Evolutionary conservation across 2,888 invertebrate genomes (phyloP).

Genomic region (Cryptosula pallasiana): DNA sequence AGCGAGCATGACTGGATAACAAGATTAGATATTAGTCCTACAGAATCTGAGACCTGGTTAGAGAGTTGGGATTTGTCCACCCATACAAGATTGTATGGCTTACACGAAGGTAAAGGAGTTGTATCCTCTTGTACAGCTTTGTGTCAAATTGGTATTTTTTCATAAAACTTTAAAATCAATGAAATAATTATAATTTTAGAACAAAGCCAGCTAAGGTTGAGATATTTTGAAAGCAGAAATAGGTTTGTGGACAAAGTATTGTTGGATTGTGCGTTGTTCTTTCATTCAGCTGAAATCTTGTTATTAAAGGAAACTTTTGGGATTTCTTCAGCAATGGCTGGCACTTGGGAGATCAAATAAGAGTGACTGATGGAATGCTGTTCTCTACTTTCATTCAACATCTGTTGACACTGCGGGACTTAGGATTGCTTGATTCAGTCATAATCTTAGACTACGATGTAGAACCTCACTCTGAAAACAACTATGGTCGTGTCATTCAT

Average conservation of each 20-base stretch:
- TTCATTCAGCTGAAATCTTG: not conserved
- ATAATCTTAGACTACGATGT: not conserved
- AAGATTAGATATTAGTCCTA: not conserved
- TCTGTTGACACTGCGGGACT: not conserved
- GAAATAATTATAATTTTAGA: too few species aligned
- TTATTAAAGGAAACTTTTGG: constrained; percentile 5
- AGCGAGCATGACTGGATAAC: not conserved
- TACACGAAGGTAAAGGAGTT: not conserved
- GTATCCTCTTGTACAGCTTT: too few species aligned
- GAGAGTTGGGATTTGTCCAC: not conserved
- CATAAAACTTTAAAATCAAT: too few species aligned
- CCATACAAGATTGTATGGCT: not conserved
- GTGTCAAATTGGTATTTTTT: too few species aligned
- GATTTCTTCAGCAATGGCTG: not conserved
- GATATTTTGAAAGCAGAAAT: too few species aligned
- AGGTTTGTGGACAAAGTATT: too few species aligned
- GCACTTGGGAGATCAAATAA: not conserved
- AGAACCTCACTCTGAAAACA: not conserved
- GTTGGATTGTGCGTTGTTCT: too few species aligned
- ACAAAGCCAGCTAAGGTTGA: too few species aligned
- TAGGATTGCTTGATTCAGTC: not conserved
- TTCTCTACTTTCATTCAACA: not conserved
- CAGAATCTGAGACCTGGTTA: not conserved
- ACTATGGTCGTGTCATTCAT: not conserved
- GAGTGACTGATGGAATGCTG: constrained; percentile 15